Conservation (phyloP, 2,888 invertebrate species). For the Cheilosia grossa region DNA sequence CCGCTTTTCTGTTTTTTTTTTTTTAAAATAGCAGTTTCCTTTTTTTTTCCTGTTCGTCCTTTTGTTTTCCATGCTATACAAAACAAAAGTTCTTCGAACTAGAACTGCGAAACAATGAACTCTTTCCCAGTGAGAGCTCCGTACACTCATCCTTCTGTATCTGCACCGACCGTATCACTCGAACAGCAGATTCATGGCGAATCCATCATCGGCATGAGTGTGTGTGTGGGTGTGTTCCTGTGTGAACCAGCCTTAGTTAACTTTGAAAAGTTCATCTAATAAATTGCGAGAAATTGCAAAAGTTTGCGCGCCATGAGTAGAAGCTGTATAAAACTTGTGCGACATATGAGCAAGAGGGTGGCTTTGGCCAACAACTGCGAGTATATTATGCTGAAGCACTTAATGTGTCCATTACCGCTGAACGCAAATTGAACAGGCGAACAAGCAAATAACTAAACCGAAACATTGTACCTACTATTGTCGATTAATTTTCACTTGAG, state of each 20-base stretch:
- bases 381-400: constrained; percentile 18
- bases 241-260: constrained; percentile 49
- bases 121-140: constrained; percentile 34
- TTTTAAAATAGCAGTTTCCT: constrained; percentile 19
- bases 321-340: constrained; percentile 12
- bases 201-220: constrained; percentile 66
- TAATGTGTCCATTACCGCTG: constrained; percentile 54
- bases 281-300: constrained; percentile 73
- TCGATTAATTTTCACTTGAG: constrained; percentile 63
- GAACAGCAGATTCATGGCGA: constrained; percentile 44
- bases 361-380: constrained; percentile 15
- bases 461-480: constrained; percentile 18
- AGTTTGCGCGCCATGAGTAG: constrained; percentile 39
- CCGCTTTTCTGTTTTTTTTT: constrained; percentile 30
- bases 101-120: constrained; percentile 72
- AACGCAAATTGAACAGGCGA: constrained; percentile 44
- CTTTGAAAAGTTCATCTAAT: constrained; percentile 71
- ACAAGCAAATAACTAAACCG: constrained; percentile 1
- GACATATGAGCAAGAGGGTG: constrained; percentile 39
- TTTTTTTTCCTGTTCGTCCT: constrained; percentile 17
- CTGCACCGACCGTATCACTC: background rate
- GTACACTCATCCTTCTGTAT: constrained; percentile 7
- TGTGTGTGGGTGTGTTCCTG: background rate
- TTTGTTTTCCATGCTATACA: constrained; percentile 22
- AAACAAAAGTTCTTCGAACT: constrained; percentile 70